Percentiles rank a stretch among this genome's conserved stretches.
Conservation (phyloP, 2,797 vertebrate genomes). For the Tauraco hartlaubi region DNA sequence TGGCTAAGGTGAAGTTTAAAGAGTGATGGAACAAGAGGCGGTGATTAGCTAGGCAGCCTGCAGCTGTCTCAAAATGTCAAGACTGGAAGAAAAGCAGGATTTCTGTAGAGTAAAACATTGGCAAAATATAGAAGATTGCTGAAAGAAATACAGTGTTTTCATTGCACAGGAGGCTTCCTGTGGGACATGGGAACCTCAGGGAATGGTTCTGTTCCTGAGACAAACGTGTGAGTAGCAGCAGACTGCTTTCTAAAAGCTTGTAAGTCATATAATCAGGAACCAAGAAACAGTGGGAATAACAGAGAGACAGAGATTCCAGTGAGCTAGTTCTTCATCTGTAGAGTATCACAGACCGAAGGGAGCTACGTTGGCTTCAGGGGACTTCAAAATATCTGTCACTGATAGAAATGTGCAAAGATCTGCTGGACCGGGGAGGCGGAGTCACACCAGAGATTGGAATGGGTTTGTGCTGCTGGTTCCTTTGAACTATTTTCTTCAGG, state of each 20-base stretch:
- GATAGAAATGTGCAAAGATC: background rate
- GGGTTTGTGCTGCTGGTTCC: background rate
- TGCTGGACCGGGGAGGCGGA: background rate
- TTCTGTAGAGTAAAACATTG: background rate
- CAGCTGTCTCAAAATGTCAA: background rate
- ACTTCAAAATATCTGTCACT: background rate
- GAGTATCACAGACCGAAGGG: background rate
- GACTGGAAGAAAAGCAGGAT: background rate
- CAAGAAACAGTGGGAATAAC: background rate
- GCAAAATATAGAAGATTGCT: background rate
- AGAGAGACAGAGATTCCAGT: background rate
- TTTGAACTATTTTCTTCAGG: constrained; percentile 57
- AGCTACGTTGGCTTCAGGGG: background rate
- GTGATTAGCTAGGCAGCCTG: background rate
- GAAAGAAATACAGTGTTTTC: background rate
- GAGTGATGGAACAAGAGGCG: background rate
- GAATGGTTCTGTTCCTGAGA: background rate
- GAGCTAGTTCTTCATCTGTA: background rate
- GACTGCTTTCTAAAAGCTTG: background rate
- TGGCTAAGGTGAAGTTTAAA: background rate
- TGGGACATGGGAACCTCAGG: background rate
- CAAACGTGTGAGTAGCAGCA: background rate
- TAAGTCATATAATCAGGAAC: background rate
- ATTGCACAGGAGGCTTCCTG: background rate
- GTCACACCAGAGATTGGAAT: background rate